Evolutionary conservation across 2,888 invertebrate species (phyloP).

Genomic region (Xylophagus ater): DNA sequence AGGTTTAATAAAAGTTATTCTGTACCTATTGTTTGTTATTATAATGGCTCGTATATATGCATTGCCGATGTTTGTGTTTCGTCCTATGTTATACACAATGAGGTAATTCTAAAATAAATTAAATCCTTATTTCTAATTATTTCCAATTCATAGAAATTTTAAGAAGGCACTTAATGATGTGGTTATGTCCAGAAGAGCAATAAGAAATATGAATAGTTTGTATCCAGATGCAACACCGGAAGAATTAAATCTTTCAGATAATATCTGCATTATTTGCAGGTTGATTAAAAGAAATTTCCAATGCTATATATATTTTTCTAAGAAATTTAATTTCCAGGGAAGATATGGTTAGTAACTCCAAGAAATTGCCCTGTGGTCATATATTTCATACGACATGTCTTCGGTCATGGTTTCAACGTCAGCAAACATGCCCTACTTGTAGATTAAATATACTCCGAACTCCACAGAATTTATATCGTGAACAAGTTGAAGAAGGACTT

Average conservation of each 20-base stretch:
- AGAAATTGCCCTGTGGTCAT: constrained; percentile 97
- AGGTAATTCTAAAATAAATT: constrained; percentile 46
- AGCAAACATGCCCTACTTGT: constrained; percentile 99
- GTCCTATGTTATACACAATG: constrained; percentile 99
- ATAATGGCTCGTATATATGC: constrained; percentile 97
- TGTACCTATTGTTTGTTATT: constrained; percentile 86
- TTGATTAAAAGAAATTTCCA: constrained; percentile 18
- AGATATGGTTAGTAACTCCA: constrained; percentile 63
- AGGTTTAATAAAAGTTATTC: constrained; percentile 70
- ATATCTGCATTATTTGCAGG: constrained; percentile 97
- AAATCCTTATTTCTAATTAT: background rate
- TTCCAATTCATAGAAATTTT: constrained; percentile 56
- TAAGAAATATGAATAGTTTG: constrained; percentile 94
- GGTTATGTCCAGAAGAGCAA: constrained; percentile 89
- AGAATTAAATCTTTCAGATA: constrained; percentile 84
- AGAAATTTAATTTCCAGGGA: constrained; percentile 41
- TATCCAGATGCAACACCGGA: constrained; percentile 93
- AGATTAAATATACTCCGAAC: constrained; percentile 68
- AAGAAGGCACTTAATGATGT: constrained; percentile 97
- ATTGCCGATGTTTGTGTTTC: constrained; percentile 92
- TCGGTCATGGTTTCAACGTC: constrained; percentile 98
- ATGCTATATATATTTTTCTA: background rate
- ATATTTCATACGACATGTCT: constrained; percentile 98
- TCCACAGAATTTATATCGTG: constrained; percentile 29
- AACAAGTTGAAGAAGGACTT: too few relatives aligned